Percentiles rank a stretch among this genome's conserved stretches.
Conservation (phyloP, 2,888 invertebrate species). For the Augiades crinisus region DNA sequence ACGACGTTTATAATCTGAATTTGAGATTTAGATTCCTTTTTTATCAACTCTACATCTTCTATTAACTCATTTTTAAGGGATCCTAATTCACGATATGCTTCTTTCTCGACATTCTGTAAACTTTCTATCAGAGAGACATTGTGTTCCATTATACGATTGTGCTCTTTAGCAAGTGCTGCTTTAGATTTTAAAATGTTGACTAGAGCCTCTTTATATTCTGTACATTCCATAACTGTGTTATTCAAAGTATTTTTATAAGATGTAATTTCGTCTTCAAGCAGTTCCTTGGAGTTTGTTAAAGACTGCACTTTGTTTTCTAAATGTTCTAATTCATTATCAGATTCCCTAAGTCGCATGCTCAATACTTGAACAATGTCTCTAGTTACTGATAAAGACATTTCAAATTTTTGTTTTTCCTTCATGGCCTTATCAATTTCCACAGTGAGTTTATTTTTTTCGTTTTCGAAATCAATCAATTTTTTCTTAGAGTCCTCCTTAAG, state of each 20-base stretch:
- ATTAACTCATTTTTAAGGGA: conserved; percentile 70
- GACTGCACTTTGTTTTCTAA: conserved; percentile 65
- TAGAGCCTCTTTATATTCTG: conserved; percentile 72
- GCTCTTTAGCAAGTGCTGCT: conserved; percentile 69
- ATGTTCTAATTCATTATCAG: conserved; percentile 82
- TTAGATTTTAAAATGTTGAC: conserved; percentile 73
- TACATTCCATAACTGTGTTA: conserved; percentile 62
- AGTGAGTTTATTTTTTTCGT: conserved; percentile 65
- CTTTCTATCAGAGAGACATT: conserved; percentile 73
- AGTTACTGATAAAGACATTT: conserved; percentile 81
- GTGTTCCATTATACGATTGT: conserved; percentile 73
- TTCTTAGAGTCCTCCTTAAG: conserved; percentile 61
- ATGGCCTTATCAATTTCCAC: conserved; percentile 64
- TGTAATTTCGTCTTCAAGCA: conserved; percentile 57
- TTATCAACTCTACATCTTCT: conserved; percentile 69
- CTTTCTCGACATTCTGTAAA: conserved; percentile 70
- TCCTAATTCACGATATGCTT: conserved; percentile 72
- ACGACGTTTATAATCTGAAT: no score
- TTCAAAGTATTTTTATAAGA: conserved; percentile 60
- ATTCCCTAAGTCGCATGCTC: conserved; percentile 79
- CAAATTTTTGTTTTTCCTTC: conserved; percentile 79
- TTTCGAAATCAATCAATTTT: conserved; percentile 63
- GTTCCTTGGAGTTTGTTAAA: conserved; percentile 55
- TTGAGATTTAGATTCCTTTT: conserved; percentile 67
- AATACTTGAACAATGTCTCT: conserved; percentile 82